These are phyloP conservation scores for Remorina albescens DNA, from an alignment of 2,797 vertebrate genomes.

Conservation along the genomic window DNA sequence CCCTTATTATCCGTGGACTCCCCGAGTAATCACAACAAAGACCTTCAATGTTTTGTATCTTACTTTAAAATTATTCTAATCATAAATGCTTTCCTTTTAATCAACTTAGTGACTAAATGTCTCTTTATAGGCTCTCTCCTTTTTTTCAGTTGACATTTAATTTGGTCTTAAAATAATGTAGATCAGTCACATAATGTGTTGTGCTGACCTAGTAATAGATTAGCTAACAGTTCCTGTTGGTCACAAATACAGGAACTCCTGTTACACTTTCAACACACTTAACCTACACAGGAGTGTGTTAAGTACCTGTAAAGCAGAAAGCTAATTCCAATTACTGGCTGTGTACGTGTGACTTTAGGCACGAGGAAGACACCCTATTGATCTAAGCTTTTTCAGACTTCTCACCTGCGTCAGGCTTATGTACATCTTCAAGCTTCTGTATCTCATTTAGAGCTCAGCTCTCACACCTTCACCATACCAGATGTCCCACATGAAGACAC, in stretches of 20 bases:
- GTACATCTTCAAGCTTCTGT: slow-evolving; percentile 34
- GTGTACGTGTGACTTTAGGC: slow-evolving; percentile 57
- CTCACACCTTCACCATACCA: slow-evolving; percentile 33
- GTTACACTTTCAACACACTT: slow-evolving; percentile 48
- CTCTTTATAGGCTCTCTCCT: background rate
- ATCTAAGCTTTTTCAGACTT: slow-evolving; percentile 57
- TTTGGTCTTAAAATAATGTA: background rate
- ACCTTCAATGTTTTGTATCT: background rate
- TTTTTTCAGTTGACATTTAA: background rate
- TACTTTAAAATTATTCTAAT: too few relatives aligned
- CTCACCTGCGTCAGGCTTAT: slow-evolving; percentile 51
- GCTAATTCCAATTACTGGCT: slow-evolving; percentile 68
- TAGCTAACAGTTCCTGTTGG: slow-evolving; percentile 47
- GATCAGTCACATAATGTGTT: slow-evolving; percentile 28
- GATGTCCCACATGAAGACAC: slow-evolving; percentile 46
- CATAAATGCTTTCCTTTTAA: background rate
- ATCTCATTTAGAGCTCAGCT: slow-evolving; percentile 69
- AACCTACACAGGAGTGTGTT: slow-evolving; percentile 54
- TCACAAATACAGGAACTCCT: slow-evolving; percentile 39
- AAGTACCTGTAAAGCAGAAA: slow-evolving; percentile 53
- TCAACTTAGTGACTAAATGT: background rate
- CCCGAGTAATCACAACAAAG: background rate
- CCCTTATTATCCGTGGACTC: too few relatives aligned
- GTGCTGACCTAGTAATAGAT: slow-evolving; percentile 50
- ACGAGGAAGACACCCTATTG: slow-evolving; percentile 37